phyloP scores from a whole-genome alignment of 2,113 vertebrate species.

The Corythornis vintsioides region DNA sequence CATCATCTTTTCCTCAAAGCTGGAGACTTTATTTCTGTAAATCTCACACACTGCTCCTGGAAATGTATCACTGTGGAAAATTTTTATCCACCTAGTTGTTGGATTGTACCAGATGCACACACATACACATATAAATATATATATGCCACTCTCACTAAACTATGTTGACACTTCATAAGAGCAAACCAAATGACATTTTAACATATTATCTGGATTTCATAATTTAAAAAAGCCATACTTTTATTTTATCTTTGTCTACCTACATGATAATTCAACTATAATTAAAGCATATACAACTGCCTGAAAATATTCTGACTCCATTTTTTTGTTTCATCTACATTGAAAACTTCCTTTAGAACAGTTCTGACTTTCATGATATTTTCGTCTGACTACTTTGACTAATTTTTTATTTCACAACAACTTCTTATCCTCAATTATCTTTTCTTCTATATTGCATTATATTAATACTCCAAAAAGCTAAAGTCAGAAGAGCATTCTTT shows the following conservation, averaged over 20 bases:
- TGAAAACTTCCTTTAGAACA: neutral
- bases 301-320: neutral
- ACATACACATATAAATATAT: fast-evolving
- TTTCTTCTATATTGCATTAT: slow-evolving; percentile 17
- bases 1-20: neutral
- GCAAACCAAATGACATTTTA: neutral
- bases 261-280: neutral
- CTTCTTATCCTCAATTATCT: neutral
- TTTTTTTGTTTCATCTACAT: neutral
- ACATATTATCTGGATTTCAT: neutral
- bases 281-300: neutral
- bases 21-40: neutral
- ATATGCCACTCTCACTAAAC: neutral
- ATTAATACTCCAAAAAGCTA: neutral
- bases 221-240: neutral
- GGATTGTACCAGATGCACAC: neutral
- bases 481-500: slow-evolving; percentile 42
- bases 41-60: neutral
- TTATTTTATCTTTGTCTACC: neutral
- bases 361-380: neutral
- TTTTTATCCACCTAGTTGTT: neutral
- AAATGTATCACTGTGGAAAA: fast-evolving
- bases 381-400: neutral
- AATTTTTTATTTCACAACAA: slow-evolving; percentile 24
- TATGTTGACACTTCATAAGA: neutral